These are phyloP conservation scores for Sciurus vulgaris DNA, from an alignment of 2,797 vertebrate species.

Conservation along the genomic window DNA sequence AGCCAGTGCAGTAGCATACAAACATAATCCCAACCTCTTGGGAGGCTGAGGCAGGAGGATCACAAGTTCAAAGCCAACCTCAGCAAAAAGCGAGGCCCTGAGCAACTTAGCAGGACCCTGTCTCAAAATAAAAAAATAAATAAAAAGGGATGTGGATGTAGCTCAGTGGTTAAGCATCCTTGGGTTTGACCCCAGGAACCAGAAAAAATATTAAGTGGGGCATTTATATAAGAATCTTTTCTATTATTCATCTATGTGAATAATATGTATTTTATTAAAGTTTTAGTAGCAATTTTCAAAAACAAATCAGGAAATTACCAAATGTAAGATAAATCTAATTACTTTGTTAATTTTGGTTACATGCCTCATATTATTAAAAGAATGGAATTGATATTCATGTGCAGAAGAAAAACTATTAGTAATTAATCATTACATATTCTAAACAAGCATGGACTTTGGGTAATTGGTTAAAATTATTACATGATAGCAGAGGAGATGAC, in stretches of 20 bases:
- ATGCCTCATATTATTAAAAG: constrained; percentile 85
- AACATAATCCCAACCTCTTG: too few species aligned
- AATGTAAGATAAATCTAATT: constrained; percentile 86
- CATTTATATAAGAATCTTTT: constrained; percentile 25
- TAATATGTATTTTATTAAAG: constrained; percentile 82
- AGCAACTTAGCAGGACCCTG: too few species aligned
- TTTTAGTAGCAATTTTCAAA: constrained; percentile 87
- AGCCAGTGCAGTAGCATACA: too few species aligned
- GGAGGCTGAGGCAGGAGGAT: too few species aligned
- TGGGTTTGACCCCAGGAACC: too few species aligned
- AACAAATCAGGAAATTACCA: constrained; percentile 86
- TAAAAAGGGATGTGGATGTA: too few species aligned
- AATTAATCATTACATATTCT: constrained; percentile 81
- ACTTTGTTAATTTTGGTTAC: constrained; percentile 86
- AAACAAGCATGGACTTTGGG: constrained; percentile 40
- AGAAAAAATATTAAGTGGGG: neutral
- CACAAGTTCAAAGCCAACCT: too few species aligned
- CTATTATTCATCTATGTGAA: neutral
- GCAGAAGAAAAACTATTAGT: constrained; percentile 84
- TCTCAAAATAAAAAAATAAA: too few species aligned
- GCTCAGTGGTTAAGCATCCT: too few species aligned
- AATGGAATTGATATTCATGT: constrained; percentile 85
- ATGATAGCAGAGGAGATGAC: neutral
- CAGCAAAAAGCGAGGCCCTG: too few species aligned
- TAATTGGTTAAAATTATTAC: constrained; percentile 71